Evolutionary conservation across 2,888 invertebrate genomes (phyloP), one percentile per base, ranked within the genome.

Genomic region (Scelioninae gen. 2): DNA sequence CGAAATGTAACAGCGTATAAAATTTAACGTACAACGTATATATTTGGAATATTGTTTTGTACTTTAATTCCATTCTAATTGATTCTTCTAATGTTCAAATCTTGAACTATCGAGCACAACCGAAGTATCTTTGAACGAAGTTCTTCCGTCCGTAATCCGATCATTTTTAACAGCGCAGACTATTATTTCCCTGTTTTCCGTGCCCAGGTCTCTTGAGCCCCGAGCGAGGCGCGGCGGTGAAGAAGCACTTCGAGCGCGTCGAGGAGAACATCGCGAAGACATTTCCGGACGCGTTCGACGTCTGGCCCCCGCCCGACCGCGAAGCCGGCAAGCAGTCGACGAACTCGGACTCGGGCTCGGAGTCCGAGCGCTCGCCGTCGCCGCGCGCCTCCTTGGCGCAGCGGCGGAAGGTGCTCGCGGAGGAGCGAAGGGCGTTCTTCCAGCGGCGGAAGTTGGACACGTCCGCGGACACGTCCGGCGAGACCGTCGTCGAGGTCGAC

Each of bases 391-490:
- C 18, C 11, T 22, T 57, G 19, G 22, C 13, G 2, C 53, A 65
- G 10, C 15, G 72, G 3, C 73, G 82, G 2, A 84, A 83, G 37
- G 60, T 82, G 1, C 58, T 82, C 39, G 76, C 84, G 19, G 84
- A 84, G 50, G 84, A 84, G 70, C 82, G 84, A 11, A 81, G 84
- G 0, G 84, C 84, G 11, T 78, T 84, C 13, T 85, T 85, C 57
- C 84, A 84, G 57, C 79, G 82, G 0, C 77, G 82, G 9, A 77
- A 79, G 58, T 80, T 80, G 76, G 81, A 83, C 1, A 79, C 80
- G 0, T 79, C 81, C 11, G 60, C 74, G n/a, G 78, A 79, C 9
- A 74, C 76, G 16, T 83, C 84, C 3, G 68, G 79, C 7, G 82
- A 81, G 1, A 84, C 84, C 0, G 81, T 83, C 4, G 71, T 83